Percentiles rank a stretch among this genome's conserved stretches.
These are phyloP conservation scores for Paramormyrops hopkinsi DNA, from an alignment of 2,797 vertebrate genomes.

Conservation along the genomic window DNA sequence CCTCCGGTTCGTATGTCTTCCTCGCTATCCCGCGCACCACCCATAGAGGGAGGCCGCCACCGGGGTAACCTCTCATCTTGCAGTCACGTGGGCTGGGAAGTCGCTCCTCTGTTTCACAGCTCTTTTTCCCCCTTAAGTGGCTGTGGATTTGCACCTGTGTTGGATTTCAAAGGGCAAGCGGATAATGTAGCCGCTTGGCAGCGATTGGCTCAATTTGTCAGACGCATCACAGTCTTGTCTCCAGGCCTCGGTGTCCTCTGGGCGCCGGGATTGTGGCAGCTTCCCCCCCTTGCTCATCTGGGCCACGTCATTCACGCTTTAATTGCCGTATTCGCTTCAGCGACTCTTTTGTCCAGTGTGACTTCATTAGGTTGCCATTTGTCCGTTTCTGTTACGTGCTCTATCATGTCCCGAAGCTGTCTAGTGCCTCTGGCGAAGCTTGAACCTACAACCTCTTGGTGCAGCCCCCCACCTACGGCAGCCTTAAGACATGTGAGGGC, in stretches of 20 bases:
- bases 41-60: not conserved
- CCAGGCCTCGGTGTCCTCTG: not conserved
- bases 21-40: slow-evolving; percentile 31
- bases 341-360: not conserved
- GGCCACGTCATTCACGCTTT: not conserved
- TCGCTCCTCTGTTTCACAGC: slow-evolving; percentile 21
- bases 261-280: not conserved
- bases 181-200: not conserved
- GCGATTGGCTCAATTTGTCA: slow-evolving; percentile 6
- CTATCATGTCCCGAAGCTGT: not conserved
- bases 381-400: not conserved
- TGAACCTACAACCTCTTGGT: not conserved
- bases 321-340: not conserved
- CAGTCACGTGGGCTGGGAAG: not conserved
- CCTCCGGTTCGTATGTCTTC: slow-evolving; percentile 40
- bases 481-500: not conserved
- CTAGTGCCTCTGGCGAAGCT: not conserved
- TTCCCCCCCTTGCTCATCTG: not conserved
- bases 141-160: slow-evolving; percentile 46
- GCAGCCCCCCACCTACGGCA: not conserved
- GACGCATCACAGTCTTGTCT: not conserved
- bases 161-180: slow-evolving; percentile 45
- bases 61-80: not conserved
- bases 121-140: slow-evolving; percentile 30
- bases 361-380: not conserved